phyloP scores from a whole-genome alignment of 2,113 vertebrate species.

The Grammomys dolichurus region DNA sequence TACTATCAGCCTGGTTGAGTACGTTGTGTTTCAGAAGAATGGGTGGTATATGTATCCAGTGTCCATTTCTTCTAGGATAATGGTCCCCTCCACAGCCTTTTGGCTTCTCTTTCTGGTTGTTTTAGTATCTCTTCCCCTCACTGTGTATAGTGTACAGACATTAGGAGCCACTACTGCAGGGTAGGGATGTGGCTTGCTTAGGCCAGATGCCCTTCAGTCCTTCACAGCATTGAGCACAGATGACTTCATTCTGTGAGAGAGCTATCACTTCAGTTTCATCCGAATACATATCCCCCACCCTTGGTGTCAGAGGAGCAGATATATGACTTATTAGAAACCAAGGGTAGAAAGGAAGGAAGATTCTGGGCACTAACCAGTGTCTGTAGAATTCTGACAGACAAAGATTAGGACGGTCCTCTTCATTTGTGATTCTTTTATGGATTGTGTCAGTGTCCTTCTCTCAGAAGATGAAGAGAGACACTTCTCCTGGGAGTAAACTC shows the following conservation, averaged over 20 bases:
- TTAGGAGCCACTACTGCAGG: accelerated
- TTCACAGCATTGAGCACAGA: neutral
- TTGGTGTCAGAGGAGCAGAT: neutral
- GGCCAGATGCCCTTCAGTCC: neutral
- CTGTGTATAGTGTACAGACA: accelerated
- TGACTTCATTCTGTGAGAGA: neutral
- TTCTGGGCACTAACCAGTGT: neutral
- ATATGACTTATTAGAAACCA: neutral
- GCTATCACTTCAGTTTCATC: neutral
- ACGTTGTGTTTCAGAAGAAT: accelerated
- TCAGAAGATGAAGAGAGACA: slow-evolving; percentile 3
- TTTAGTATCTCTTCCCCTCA: neutral
- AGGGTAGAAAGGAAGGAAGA: neutral
- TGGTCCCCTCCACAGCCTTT: neutral
- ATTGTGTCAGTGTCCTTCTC: neutral
- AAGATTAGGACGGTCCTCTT: neutral
- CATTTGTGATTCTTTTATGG: neutral
- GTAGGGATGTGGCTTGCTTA: neutral
- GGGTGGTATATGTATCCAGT: accelerated
- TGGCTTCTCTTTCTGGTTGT: neutral
- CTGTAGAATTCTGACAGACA: neutral
- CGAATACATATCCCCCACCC: neutral
- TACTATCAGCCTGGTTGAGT: no score
- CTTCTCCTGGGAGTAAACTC: neutral
- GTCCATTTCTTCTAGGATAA: neutral